phyloP scores from a whole-genome alignment of 2,113 vertebrate species.

The Tichodroma muraria region DNA sequence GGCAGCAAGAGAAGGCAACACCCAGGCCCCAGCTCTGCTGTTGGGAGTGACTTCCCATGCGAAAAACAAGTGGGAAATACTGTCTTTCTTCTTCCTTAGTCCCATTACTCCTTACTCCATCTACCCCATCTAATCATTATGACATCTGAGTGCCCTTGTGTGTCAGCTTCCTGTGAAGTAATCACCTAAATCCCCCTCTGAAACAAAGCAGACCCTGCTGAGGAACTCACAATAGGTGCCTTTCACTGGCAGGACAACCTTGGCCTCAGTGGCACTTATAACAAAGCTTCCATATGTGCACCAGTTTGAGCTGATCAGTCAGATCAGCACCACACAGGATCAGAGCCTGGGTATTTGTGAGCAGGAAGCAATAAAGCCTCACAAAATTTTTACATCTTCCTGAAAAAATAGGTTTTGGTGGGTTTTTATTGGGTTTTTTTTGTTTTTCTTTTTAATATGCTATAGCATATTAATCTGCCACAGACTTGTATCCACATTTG shows the following conservation, averaged over 20 bases:
- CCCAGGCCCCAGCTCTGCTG: neutral
- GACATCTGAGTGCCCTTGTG: slow-evolving; percentile 48
- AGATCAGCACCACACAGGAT: neutral
- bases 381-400: neutral
- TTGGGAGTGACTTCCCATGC: neutral
- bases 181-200: slow-evolving; percentile 23
- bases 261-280: neutral
- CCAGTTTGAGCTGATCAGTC: slow-evolving; percentile 23
- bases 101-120: slow-evolving; percentile 16
- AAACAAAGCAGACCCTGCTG: slow-evolving; percentile 41
- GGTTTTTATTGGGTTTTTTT: too few species aligned
- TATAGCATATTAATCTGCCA: neutral
- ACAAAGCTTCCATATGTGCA: slow-evolving; percentile 62
- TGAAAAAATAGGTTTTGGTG: neutral
- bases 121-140: slow-evolving; percentile 28
- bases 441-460: neutral
- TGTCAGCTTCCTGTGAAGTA: slow-evolving; percentile 43
- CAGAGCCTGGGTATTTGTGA: neutral
- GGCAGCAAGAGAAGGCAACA: neutral
- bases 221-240: slow-evolving; percentile 53
- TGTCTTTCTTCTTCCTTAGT: neutral
- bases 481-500: neutral
- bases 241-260: slow-evolving; percentile 36
- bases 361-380: neutral
- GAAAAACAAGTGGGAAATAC: neutral